Evolutionary conservation across 2,797 vertebrate genomes (phyloP).

Genomic region (Gymnodraco acuticeps): DNA sequence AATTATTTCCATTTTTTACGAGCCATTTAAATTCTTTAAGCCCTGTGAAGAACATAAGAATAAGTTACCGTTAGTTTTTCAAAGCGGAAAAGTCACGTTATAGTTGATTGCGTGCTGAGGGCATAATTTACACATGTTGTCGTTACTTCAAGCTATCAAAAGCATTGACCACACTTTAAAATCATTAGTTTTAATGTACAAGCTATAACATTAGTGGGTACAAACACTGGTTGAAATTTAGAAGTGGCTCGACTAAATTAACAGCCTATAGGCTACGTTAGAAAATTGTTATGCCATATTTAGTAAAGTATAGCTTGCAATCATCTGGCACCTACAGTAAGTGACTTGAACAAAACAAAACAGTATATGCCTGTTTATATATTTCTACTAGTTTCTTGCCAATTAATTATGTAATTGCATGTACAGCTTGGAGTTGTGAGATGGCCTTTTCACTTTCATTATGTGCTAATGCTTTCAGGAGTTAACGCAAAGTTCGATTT

Average conservation of each 20-base stretch:
- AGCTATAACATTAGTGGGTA: neutral
- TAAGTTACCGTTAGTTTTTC: neutral
- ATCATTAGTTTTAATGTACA: neutral
- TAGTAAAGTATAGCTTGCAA: neutral
- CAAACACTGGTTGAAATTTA: neutral
- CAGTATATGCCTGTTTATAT: neutral
- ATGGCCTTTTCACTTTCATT: neutral
- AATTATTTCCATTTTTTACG: neutral
- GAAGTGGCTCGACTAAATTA: constrained; percentile 7
- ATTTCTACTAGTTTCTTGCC: neutral
- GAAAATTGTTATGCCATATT: neutral
- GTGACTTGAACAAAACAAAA: neutral
- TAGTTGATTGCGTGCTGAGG: constrained; percentile 1
- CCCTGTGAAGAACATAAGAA: neutral
- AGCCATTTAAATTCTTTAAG: neutral
- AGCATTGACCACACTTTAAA: neutral
- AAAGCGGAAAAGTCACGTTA: neutral
- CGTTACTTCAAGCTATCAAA: neutral
- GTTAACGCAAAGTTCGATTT: neutral
- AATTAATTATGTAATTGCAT: constrained; percentile 16
- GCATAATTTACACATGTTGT: neutral
- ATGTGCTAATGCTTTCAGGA: constrained; percentile 7
- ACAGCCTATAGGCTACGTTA: neutral
- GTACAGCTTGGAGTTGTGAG: neutral
- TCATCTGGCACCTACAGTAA: neutral